Evolutionary conservation across 1,140 invertebrate genomes (phyloP).

Genomic region (Drosophila sp.): DNA sequence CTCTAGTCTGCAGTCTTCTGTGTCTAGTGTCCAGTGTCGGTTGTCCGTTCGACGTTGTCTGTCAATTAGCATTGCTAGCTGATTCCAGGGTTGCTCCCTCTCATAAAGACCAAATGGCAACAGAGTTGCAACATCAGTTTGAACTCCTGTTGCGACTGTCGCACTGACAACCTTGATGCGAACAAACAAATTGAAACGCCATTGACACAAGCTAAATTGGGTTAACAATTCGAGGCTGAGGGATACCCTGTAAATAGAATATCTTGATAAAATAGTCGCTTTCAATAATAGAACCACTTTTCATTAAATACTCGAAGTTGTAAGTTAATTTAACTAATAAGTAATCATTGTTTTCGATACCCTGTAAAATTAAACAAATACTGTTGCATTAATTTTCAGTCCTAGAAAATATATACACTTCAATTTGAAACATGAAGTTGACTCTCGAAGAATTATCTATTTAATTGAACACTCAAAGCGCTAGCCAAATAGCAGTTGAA

Average conservation of each 20-base stretch:
- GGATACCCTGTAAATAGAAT: background rate
- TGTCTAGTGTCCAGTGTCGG: no score
- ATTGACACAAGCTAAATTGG: constrained; percentile 40
- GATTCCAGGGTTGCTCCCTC: constrained; percentile 19
- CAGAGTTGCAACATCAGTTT: background rate
- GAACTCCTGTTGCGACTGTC: background rate
- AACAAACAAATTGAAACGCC: constrained; percentile 54
- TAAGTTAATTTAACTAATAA: no score
- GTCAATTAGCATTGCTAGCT: constrained; percentile 46
- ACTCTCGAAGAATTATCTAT: no score
- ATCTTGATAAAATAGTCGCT: background rate
- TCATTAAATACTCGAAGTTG: background rate
- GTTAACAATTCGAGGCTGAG: background rate
- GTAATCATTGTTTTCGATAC: no score
- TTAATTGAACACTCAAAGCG: background rate
- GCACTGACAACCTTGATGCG: constrained; percentile 6
- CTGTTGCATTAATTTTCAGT: no score
- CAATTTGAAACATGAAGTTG: no score
- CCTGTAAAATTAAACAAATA: background rate
- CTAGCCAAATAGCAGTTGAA: no score
- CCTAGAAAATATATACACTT: no score
- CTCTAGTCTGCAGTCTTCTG: background rate
- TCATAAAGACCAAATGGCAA: constrained; percentile 2
- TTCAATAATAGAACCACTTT: background rate
- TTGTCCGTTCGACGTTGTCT: constrained; percentile 6